Evolutionary conservation across 2,888 invertebrate species (phyloP).

Genomic region (Eilema depressum): DNA sequence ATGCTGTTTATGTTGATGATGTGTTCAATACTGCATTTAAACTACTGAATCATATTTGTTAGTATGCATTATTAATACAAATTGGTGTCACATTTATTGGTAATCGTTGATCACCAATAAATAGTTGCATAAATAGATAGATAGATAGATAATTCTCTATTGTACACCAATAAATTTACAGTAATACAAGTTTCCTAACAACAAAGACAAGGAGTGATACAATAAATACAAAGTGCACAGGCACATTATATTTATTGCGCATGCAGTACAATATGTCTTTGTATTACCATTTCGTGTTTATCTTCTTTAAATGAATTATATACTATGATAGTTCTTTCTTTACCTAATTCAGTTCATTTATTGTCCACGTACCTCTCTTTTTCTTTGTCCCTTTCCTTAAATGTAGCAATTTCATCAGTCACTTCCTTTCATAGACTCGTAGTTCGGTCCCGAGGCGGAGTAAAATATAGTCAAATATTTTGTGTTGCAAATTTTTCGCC

Average conservation of each 20-base stretch:
- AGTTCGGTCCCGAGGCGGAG: conserved; percentile 7
- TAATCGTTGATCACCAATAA: too few species aligned
- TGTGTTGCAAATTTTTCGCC: neutral
- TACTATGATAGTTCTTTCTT: neutral
- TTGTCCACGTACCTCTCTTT: conserved; percentile 7
- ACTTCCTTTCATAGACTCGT: conserved; percentile 12
- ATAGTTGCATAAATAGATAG: too few species aligned
- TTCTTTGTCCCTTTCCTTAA: conserved; percentile 14
- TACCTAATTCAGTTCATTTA: conserved; percentile 10
- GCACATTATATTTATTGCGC: neutral
- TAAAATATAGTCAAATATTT: conserved; percentile 15
- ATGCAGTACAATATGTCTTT: neutral
- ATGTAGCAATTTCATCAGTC: conserved; percentile 17
- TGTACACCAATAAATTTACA: too few species aligned
- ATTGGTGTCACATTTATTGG: too few species aligned
- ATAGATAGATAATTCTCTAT: too few species aligned
- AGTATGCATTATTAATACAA: neutral
- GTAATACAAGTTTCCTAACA: too few species aligned
- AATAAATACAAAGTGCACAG: neutral
- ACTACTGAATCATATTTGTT: neutral
- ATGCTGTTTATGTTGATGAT: conserved; percentile 10
- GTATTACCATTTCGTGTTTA: neutral
- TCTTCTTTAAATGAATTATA: neutral
- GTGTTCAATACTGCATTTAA: conserved; percentile 11
- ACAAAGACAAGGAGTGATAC: neutral